These are phyloP conservation scores for Pseudoips prasinana DNA, from an alignment of 2,888 invertebrate genomes.

Conservation along the genomic window DNA sequence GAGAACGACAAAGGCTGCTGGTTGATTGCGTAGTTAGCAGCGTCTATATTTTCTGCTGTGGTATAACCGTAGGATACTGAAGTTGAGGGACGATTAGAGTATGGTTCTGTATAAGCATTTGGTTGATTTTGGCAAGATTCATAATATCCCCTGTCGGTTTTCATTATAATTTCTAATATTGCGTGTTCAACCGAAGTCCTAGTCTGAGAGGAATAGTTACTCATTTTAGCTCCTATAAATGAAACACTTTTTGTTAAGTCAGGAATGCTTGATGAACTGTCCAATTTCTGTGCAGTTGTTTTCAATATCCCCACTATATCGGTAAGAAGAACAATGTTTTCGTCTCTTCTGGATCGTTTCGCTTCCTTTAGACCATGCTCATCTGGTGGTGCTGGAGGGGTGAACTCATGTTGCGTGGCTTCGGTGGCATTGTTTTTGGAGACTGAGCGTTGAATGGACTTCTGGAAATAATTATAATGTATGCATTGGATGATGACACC, in stretches of 20 bases:
- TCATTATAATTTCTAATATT: conserved; percentile 16
- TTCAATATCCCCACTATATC: conserved; percentile 14
- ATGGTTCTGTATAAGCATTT: conserved; percentile 12
- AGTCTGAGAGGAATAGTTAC: too few species aligned
- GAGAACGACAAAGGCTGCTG: conserved; percentile 16
- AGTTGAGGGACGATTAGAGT: conserved; percentile 12
- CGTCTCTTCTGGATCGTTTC: conserved; percentile 13
- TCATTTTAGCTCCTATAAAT: too few species aligned
- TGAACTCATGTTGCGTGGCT: conserved; percentile 9
- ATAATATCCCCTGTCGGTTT: conserved; percentile 14
- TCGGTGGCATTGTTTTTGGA: conserved; percentile 12
- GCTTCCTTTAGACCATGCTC: conserved; percentile 9
- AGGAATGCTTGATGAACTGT: conserved; percentile 11
- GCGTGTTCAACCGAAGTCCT: too few species aligned
- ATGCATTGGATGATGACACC: too few species aligned
- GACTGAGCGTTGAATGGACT: conserved; percentile 9
- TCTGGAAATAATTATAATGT: conserved; percentile 5
- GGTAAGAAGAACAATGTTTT: conserved; percentile 9
- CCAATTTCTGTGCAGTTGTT: conserved; percentile 14
- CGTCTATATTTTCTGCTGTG: conserved; percentile 14
- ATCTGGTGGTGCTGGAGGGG: conserved; percentile 8
- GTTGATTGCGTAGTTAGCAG: conserved; percentile 12
- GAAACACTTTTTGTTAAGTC: conserved; percentile 12
- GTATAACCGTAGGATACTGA: conserved; percentile 16
- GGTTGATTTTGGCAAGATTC: conserved; percentile 11